Evolutionary conservation across 1,140 invertebrate genomes (phyloP).

Genomic region (Megalonaias nervosa): DNA sequence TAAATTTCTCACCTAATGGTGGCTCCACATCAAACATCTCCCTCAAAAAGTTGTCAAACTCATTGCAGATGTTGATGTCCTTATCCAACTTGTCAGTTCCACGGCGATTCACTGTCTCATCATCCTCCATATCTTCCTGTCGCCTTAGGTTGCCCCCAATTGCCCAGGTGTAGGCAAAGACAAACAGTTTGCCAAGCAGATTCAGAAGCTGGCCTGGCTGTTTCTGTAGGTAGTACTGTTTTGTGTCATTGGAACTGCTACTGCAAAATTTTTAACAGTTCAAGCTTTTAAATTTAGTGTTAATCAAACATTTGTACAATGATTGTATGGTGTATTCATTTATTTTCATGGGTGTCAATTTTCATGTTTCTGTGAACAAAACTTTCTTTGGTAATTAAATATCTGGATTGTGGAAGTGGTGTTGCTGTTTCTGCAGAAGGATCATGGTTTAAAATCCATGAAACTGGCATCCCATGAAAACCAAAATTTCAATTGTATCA

Average conservation of each 20-base stretch:
- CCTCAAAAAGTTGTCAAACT: constrained; percentile 80
- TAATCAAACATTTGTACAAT: too few species aligned
- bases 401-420: too few species aligned
- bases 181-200: constrained; percentile 74
- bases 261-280: too few species aligned
- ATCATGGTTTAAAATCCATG: too few species aligned
- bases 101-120: constrained; percentile 53
- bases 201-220: constrained; percentile 68
- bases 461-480: too few species aligned
- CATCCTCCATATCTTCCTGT: constrained; percentile 69
- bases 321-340: too few species aligned
- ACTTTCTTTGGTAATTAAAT: too few species aligned
- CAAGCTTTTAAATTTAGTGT: too few species aligned
- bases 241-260: constrained; percentile 7
- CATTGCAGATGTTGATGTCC: constrained; percentile 76
- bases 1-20: constrained; percentile 57
- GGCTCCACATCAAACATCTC: constrained; percentile 79
- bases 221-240: constrained; percentile 65
- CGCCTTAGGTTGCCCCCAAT: constrained; percentile 66
- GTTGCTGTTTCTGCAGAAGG: too few species aligned
- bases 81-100: constrained; percentile 63
- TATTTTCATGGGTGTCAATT: too few species aligned
- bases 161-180: constrained; percentile 70
- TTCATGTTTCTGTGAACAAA: too few species aligned
- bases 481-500: too few species aligned